These are phyloP conservation scores for Drosophila repleta DNA, from an alignment of 1,140 invertebrate species.

Conservation along the genomic window DNA sequence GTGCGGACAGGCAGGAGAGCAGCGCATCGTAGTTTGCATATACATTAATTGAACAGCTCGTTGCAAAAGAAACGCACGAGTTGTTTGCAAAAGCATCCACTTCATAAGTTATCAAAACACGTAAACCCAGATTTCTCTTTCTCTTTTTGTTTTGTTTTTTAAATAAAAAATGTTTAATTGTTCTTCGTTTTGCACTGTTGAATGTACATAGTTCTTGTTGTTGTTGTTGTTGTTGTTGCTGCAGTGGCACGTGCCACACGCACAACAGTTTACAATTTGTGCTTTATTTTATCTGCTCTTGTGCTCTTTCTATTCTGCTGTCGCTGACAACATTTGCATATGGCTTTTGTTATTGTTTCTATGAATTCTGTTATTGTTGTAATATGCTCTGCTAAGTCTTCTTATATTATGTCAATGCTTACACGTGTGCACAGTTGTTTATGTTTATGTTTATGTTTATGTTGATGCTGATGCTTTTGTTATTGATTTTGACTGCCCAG, in stretches of 20 bases:
- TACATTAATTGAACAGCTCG: conserved; percentile 59
- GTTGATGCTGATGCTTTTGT: conserved; percentile 18
- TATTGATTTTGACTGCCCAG: conserved; percentile 34
- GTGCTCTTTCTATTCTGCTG: not conserved
- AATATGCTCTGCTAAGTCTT: conserved; percentile 53
- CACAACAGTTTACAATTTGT: conserved; percentile 48
- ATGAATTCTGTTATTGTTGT: conserved; percentile 53
- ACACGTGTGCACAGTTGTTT: conserved; percentile 7
- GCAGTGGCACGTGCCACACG: conserved; percentile 27
- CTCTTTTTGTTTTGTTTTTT: conserved; percentile 21
- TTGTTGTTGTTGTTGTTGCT: conserved; percentile 27
- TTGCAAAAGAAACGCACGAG: conserved; percentile 28
- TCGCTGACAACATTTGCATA: conserved; percentile 41
- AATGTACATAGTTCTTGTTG: conserved; percentile 48
- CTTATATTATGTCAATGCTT: conserved; percentile 50
- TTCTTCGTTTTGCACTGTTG: conserved; percentile 46
- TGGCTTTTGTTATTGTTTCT: conserved; percentile 39
- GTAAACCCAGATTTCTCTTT: not conserved
- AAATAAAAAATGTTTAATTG: conserved; percentile 71
- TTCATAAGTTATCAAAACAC: conserved; percentile 32
- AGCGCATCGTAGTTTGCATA: conserved; percentile 72
- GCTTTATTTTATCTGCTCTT: conserved; percentile 20
- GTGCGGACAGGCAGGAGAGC: conserved; percentile 35
- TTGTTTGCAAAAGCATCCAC: conserved; percentile 4
- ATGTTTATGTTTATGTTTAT: conserved; percentile 34